phyloP scores from a whole-genome alignment of 2,888 invertebrate genomes.

The Tiliacea aurago region DNA sequence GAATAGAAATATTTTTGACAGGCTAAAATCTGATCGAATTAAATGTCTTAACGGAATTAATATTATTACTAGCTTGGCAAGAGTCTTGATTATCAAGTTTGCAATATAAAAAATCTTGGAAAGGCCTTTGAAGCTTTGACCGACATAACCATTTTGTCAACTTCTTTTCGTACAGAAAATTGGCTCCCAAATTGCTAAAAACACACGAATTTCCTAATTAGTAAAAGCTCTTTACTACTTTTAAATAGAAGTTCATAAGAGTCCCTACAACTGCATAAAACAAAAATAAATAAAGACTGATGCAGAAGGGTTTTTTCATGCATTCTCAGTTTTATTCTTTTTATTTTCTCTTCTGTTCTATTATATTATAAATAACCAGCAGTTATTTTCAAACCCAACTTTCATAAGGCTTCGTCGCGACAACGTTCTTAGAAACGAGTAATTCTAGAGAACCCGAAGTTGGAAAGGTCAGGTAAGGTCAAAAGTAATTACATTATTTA shows the following conservation, averaged over 20 bases:
- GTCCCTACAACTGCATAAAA: not conserved
- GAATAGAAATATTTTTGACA: not conserved
- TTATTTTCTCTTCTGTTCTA: constrained; percentile 23
- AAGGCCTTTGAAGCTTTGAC: not conserved
- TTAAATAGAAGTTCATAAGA: not conserved
- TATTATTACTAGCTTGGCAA: not conserved
- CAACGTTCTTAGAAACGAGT: constrained; percentile 20
- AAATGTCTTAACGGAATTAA: not conserved
- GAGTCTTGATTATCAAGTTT: not conserved
- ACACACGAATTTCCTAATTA: not conserved
- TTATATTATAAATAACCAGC: no score
- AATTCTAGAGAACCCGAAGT: constrained; percentile 6
- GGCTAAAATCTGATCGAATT: not conserved
- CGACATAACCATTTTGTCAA: not conserved
- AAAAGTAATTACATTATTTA: not conserved
- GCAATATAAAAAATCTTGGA: not conserved
- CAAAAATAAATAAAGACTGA: not conserved
- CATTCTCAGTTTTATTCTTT: constrained; percentile 11
- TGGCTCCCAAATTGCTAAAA: not conserved
- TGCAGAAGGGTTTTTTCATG: constrained; percentile 16
- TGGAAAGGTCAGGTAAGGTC: constrained; percentile 16
- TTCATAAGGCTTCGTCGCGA: constrained; percentile 28
- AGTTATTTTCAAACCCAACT: constrained; percentile 32
- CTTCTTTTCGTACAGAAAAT: not conserved
- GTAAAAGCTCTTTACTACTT: not conserved